Evolutionary conservation across 2,113 vertebrate genomes (phyloP).

Genomic region (Campylorhamphus procurvoides): DNA sequence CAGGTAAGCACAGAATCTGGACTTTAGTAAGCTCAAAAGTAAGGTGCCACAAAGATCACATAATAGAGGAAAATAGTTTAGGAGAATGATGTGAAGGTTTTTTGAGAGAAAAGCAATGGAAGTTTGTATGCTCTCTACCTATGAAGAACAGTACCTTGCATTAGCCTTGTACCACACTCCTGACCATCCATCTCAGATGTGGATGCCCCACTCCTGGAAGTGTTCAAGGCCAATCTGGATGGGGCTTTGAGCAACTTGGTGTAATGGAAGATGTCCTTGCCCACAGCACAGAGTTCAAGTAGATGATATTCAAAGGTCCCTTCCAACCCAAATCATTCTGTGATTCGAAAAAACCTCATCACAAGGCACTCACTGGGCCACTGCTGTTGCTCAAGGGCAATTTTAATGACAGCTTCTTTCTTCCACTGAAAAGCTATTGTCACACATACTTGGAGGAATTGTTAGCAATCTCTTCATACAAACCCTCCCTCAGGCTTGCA

Average conservation of each 20-base stretch:
- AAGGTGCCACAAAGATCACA: neutral
- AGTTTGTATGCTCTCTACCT: neutral
- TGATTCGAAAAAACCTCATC: neutral
- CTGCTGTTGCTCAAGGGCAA: neutral
- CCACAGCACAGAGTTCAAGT: fast-evolving
- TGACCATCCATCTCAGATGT: neutral
- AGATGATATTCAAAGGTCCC: neutral
- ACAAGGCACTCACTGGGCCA: neutral
- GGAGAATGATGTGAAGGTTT: neutral
- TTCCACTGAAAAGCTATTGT: neutral
- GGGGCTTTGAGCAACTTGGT: neutral
- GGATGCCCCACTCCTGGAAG: neutral
- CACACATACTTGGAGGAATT: neutral
- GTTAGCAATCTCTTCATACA: fast-evolving
- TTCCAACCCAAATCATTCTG: neutral
- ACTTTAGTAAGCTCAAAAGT: neutral
- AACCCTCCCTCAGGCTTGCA: neutral
- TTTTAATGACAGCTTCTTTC: neutral
- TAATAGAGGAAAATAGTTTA: neutral
- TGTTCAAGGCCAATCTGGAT: neutral
- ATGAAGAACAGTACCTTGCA: neutral
- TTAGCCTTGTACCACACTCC: neutral
- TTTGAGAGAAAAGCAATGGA: neutral
- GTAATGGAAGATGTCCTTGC: neutral
- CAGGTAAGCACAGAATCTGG: neutral